phyloP scores from a whole-genome alignment of 64 coral and sea anemone species.

The Exaiptasia diaphana region DNA sequence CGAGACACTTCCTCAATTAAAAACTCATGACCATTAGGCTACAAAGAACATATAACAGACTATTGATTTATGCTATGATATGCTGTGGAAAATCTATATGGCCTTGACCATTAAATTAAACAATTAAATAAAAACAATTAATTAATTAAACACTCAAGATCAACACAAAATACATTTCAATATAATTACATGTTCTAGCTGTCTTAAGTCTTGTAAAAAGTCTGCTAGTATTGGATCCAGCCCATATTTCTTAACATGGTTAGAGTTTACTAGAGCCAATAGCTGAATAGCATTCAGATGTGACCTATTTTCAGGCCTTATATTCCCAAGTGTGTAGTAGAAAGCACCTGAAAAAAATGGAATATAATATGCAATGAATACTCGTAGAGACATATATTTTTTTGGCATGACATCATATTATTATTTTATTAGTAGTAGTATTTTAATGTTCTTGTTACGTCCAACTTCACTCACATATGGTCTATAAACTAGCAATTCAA shows the following conservation, averaged over 20 bases:
- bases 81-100: too few species aligned
- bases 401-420: not conserved
- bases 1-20: too few species aligned
- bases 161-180: too few species aligned
- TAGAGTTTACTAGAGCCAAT: not conserved
- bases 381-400: not conserved
- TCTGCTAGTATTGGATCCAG: constrained; percentile 9
- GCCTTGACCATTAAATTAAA: too few species aligned
- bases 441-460: not conserved
- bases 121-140: too few species aligned
- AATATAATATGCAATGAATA: not conserved
- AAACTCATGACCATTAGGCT: too few species aligned
- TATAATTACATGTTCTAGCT: constrained; percentile 30
- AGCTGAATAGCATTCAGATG: constrained; percentile 55
- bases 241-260: constrained; percentile 49
- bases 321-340: constrained; percentile 61
- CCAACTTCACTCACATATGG: not conserved
- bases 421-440: not conserved
- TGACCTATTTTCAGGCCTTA: constrained; percentile 47
- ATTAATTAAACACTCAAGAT: too few species aligned
- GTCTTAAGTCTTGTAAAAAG: constrained; percentile 9
- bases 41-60: too few species aligned
- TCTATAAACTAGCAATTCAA: not conserved
- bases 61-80: too few species aligned
- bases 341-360: constrained; percentile 15